phyloP scores from a whole-genome alignment of 2,797 vertebrate species.

The Gymnocypris eckloni region DNA sequence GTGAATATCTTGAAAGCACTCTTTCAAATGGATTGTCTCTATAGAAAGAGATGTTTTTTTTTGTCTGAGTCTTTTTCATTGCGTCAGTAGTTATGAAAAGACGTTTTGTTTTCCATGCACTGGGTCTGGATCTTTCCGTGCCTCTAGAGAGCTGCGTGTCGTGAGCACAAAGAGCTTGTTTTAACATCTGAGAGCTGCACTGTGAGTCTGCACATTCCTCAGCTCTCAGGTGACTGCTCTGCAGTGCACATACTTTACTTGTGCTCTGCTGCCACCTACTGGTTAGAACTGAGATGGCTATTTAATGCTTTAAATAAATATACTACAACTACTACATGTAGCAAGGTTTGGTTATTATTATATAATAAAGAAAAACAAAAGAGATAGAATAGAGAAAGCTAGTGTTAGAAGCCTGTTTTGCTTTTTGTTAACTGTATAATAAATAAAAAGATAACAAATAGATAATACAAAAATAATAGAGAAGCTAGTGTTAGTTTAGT shows the following conservation, averaged over 20 bases:
- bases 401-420: no score
- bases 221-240: slow-evolving; percentile 34
- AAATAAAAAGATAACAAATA: no score
- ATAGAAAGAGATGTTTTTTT: neutral
- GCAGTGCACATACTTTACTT: neutral
- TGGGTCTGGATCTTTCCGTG: slow-evolving; percentile 1
- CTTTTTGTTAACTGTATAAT: no score
- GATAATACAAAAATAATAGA: no score
- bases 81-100: slow-evolving; percentile 18
- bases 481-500: no score
- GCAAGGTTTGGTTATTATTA: no score
- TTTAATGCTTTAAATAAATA: neutral
- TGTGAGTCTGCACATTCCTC: slow-evolving; percentile 49
- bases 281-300: slow-evolving; percentile 25
- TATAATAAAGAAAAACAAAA: no score
- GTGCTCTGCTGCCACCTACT: slow-evolving; percentile 72
- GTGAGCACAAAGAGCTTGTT: slow-evolving; percentile 11
- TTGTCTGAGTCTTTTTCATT: neutral
- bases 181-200: slow-evolving; percentile 33
- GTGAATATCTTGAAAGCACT: neutral
- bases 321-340: neutral
- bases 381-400: no score
- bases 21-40: neutral
- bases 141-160: neutral
- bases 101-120: slow-evolving; percentile 22